Conservation (phyloP, 2,113 vertebrate genomes). For the Gymnocephalus cernua region DNA sequence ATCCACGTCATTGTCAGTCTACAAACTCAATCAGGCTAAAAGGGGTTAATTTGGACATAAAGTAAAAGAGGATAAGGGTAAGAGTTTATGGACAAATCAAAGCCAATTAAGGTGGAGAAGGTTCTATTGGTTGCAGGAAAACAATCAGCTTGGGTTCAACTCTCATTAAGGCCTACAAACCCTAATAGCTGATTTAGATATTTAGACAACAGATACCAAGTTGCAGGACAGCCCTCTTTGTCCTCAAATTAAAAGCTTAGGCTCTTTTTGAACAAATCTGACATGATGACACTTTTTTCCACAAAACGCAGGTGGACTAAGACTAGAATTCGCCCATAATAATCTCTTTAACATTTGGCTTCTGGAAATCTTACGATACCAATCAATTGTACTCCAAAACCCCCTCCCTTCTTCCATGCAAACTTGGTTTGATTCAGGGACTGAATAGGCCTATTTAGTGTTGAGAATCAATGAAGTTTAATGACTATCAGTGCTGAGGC, state of each 20-base stretch:
- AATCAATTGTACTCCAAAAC: conserved; percentile 40
- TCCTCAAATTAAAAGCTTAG: conserved; percentile 69
- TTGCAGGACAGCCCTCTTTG: conserved; percentile 46
- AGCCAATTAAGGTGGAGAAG: conserved; percentile 63
- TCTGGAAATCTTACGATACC: conserved; percentile 42
- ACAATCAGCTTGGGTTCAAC: conserved; percentile 68
- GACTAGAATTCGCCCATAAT: conserved; percentile 31
- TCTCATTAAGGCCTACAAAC: conserved; percentile 70
- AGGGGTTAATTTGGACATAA: conserved; percentile 44
- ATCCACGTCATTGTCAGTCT: conserved; percentile 22
- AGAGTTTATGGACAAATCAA: conserved; percentile 58
- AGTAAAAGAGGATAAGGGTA: conserved; percentile 58
- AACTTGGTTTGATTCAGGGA: conserved; percentile 57
- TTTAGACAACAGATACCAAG: conserved; percentile 58
- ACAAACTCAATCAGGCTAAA: conserved; percentile 49
- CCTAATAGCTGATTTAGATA: conserved; percentile 66
- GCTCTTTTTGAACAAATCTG: conserved; percentile 50
- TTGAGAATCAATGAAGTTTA: conserved; percentile 67
- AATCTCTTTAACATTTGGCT: conserved; percentile 33
- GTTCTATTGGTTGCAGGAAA: conserved; percentile 41
- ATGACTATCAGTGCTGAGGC: conserved; percentile 53
- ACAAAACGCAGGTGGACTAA: conserved; percentile 53
- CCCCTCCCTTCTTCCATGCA: conserved; percentile 19
- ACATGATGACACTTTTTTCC: conserved; percentile 60
- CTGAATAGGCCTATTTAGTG: conserved; percentile 42